A percentile compares a stretch with the other conserved stretches of the same genome.
Evolutionary conservation across 2,888 invertebrate genomes (phyloP).

Genomic region (Agonum fuliginosum): DNA sequence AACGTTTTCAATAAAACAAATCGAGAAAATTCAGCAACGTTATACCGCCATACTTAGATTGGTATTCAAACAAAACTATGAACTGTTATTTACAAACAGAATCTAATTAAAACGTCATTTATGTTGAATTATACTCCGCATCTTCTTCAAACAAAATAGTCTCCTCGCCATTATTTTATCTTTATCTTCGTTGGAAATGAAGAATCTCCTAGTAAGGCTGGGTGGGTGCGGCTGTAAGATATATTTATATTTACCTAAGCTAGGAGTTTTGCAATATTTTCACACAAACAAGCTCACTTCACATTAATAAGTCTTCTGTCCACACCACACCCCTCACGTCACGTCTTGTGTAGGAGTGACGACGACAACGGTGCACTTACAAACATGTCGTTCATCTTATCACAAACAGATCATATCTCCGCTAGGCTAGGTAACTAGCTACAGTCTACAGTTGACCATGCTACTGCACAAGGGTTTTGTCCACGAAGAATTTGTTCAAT

Average conservation of each 20-base stretch:
- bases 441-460: constrained; percentile 8
- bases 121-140: too few relatives aligned
- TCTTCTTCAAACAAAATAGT: too few relatives aligned
- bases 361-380: constrained; percentile 21
- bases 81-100: too few relatives aligned
- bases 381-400: constrained; percentile 38
- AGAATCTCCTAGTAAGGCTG: not conserved
- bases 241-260: constrained; percentile 36
- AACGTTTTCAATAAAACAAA: too few relatives aligned
- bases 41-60: too few relatives aligned
- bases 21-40: too few relatives aligned
- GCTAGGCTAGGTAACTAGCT: not conserved
- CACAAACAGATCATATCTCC: constrained; percentile 26
- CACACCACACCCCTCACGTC: constrained; percentile 5
- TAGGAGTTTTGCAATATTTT: constrained; percentile 23
- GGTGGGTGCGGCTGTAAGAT: constrained; percentile 12
- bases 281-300: not conserved
- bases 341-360: constrained; percentile 28
- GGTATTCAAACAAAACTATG: too few relatives aligned
- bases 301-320: constrained; percentile 12
- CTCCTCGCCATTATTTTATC: not conserved
- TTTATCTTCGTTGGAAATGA: not conserved
- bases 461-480: not conserved
- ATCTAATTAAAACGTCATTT: too few relatives aligned
- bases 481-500: not conserved